Evolutionary conservation across 2,113 vertebrate species (phyloP), one percentile per base, ranked within the genome.

Genomic region (Chaetodon trifascialis): DNA sequence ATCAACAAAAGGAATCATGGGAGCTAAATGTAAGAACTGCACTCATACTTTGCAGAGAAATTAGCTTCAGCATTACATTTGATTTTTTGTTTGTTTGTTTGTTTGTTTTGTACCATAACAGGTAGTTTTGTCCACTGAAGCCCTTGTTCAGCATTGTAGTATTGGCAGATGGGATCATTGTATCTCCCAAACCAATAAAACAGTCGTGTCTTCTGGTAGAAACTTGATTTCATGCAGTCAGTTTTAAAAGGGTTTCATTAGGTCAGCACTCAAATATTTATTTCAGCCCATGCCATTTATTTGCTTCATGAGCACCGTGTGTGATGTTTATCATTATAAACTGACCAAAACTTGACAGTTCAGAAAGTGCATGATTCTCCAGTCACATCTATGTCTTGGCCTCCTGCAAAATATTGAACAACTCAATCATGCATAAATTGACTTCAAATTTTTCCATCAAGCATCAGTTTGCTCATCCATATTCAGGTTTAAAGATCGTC

Each of bases 91-190:
- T 9, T 9, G 40, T 42, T 42, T 7, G 40, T 42, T 9, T 42
- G 40, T 42, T 6, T 42, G 40, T 9, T 42, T 55, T 47, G 11
- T 76, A 36, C 36, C 15, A 12, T 17, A 65, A 8, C 23, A 8
- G 25, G 47, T n/a, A n/a, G 30, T 30, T 30, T 74, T 79, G n/a
- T 51, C 59, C 30, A 44, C n/a, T 15, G n/a, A 63, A 49, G 17
- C 51, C 17, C 0, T 55, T 64, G 7, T 66, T 62, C 46, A 58
- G 55, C 38, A 23, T 30, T 25, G 23, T 6, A 34, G 2, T 58
- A 34, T 59, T 62, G 46, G 49, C 64, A 71, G 25, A 49, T 2
- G 9, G 55, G 11, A 38, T 19, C 38, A 4, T 10, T 25, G 15
- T 42, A 44, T 59, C 42, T 65, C 23, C 51, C n/a, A 0, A 56